Evolutionary conservation across 2,113 vertebrate genomes (phyloP), one percentile per base, ranked within the genome.

Genomic region (Mus pahari): DNA sequence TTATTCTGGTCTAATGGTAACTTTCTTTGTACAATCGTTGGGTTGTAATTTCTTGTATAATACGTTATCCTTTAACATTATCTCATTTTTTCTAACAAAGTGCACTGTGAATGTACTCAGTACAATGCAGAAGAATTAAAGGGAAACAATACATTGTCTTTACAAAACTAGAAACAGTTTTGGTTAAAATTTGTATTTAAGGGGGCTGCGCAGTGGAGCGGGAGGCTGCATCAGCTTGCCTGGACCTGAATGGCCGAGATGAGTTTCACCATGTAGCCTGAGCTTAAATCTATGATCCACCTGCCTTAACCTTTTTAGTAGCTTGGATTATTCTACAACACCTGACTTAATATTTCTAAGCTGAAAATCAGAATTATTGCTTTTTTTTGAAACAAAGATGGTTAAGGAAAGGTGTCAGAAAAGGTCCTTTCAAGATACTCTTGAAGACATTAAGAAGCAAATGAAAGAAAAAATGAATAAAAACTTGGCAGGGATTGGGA

Each of bases 401-500:
- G 98, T 62, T 50, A 99, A 97, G 94, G 99, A 99, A 96, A 98
- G 98, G 60, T 86, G 22, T 68, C 98, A 98, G 96, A 99, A 99
- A 97, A 99, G 99, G 94, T 98, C 99, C 45, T 99, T 99, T 98
- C 98, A 99, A 98, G 98, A 99, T 83, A 99, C 98, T 94, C 98
- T 99, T 98, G 98, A 98, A 84, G 99, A 99, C 70, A 99, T 99
- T 91, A 99, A 99, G 97, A 99, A 99, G 50, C 99, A 98, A 89
- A 99, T 99, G 99, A 99, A 98, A 98, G 99, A 99, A 64, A 99
- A 99, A 97, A 98, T 99, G 92, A 99, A 97, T 96, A 99, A 98
- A 92, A 99, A 98, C 64, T 98, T 99, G 96, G 96, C 94, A 2
- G 98, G 93, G 36, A 89, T 99, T 33, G 94, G 98, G 89, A 99